A percentile compares a stretch with the other conserved stretches of the same genome.
phyloP scores from a whole-genome alignment of 2,113 vertebrate genomes.

The Lepus americanus region DNA sequence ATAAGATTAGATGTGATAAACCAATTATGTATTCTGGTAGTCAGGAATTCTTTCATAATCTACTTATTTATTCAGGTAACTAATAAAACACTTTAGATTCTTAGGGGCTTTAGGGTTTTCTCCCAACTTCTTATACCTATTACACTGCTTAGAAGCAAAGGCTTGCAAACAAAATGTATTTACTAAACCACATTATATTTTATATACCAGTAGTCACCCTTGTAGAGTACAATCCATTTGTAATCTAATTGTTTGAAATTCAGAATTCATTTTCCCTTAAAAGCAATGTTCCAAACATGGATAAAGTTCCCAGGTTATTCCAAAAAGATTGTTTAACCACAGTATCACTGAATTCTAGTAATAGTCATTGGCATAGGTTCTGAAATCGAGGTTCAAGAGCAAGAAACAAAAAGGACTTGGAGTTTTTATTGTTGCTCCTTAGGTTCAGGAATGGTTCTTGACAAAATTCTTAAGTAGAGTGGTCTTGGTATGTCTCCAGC shows the following conservation, averaged over 20 bases:
- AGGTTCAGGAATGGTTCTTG: neutral
- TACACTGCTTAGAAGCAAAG: slow-evolving; percentile 25
- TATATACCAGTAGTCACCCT: neutral
- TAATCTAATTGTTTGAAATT: slow-evolving; percentile 48
- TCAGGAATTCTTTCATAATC: slow-evolving; percentile 47
- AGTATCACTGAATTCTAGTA: slow-evolving; percentile 21
- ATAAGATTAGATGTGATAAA: neutral
- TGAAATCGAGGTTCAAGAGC: neutral
- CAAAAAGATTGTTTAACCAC: neutral
- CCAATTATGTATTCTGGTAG: slow-evolving; percentile 48
- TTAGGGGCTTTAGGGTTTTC: slow-evolving; percentile 10
- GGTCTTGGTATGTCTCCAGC: neutral
- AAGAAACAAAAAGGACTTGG: neutral
- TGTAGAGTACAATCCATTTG: slow-evolving; percentile 37
- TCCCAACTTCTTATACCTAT: slow-evolving; percentile 5
- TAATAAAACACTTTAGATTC: slow-evolving; percentile 54
- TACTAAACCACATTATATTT: slow-evolving; percentile 47
- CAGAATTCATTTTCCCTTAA: slow-evolving; percentile 60
- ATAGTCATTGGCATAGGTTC: neutral
- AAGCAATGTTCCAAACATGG: slow-evolving; percentile 13
- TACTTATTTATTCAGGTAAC: slow-evolving; percentile 39
- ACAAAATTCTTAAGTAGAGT: neutral
- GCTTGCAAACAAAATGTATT: slow-evolving; percentile 49
- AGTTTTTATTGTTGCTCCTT: neutral
- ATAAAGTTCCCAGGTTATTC: neutral